Conservation (phyloP, 2,888 invertebrate species). For the Lasius platythorax region DNA sequence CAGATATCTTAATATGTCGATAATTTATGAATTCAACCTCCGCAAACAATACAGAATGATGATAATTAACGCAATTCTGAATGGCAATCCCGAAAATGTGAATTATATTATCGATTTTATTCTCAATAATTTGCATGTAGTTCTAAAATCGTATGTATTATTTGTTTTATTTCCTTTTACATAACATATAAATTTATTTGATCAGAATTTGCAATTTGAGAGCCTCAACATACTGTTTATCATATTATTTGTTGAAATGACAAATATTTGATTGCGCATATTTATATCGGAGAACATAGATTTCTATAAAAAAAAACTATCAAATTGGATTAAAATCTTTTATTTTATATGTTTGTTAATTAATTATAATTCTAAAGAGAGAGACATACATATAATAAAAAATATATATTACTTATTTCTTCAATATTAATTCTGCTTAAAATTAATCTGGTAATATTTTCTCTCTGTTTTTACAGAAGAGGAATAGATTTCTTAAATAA, state of each 20-base stretch:
- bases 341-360: not conserved
- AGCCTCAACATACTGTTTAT: not conserved
- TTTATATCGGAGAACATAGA: not conserved
- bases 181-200: not conserved
- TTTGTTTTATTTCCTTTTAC: not conserved
- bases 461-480: constrained; percentile 59
- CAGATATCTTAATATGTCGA: constrained; percentile 66
- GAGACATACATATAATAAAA: not conserved
- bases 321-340: not conserved
- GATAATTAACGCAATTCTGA: constrained; percentile 73
- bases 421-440: not conserved
- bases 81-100: constrained; percentile 71
- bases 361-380: not conserved
- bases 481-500: constrained; percentile 73
- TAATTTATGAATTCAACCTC: constrained; percentile 60
- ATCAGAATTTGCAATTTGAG: not conserved
- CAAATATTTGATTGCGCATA: not conserved
- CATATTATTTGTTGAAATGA: not conserved
- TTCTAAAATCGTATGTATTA: constrained; percentile 72
- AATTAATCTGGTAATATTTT: not conserved
- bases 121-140: constrained; percentile 70
- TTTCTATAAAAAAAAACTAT: not conserved
- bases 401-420: not conserved
- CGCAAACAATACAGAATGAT: constrained; percentile 76
- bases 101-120: constrained; percentile 74